Percentiles rank a stretch among this genome's conserved stretches.
Evolutionary conservation across 2,888 invertebrate species (phyloP).

Genomic region (Cerastoderma edule): DNA sequence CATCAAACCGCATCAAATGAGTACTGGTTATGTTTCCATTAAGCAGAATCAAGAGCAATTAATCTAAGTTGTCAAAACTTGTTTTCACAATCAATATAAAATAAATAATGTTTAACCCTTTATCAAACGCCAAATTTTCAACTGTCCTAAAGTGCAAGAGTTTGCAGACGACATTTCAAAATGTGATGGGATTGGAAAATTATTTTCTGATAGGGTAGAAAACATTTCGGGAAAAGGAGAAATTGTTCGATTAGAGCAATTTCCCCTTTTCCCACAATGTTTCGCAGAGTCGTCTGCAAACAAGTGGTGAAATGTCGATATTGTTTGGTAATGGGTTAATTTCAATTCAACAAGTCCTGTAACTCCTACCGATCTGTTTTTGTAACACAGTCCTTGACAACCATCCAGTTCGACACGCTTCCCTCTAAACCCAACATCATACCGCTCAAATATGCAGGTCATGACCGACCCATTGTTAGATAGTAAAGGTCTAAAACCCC

Average conservation of each 20-base stretch:
- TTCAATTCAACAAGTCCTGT: neutral
- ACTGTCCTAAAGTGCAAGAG: too few species aligned
- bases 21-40: too few species aligned
- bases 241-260: neutral
- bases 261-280: neutral
- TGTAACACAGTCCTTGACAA: conserved; percentile 62
- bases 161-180: too few species aligned
- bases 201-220: neutral
- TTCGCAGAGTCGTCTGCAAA: neutral
- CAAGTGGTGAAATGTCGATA: too few species aligned
- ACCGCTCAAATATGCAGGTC: conserved; percentile 1
- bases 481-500: too few species aligned
- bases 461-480: neutral
- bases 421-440: neutral
- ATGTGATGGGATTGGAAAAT: neutral
- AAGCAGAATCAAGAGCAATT: too few species aligned
- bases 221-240: neutral
- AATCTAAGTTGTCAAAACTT: too few species aligned
- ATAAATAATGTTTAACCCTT: too few species aligned
- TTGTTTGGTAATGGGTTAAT: too few species aligned
- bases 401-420: conserved; percentile 30
- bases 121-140: too few species aligned
- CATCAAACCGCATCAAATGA: too few species aligned
- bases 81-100: too few species aligned
- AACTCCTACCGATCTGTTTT: conserved; percentile 42